Evolutionary conservation across 2,797 vertebrate genomes (phyloP).

Genomic region (Eulemur mongoz): DNA sequence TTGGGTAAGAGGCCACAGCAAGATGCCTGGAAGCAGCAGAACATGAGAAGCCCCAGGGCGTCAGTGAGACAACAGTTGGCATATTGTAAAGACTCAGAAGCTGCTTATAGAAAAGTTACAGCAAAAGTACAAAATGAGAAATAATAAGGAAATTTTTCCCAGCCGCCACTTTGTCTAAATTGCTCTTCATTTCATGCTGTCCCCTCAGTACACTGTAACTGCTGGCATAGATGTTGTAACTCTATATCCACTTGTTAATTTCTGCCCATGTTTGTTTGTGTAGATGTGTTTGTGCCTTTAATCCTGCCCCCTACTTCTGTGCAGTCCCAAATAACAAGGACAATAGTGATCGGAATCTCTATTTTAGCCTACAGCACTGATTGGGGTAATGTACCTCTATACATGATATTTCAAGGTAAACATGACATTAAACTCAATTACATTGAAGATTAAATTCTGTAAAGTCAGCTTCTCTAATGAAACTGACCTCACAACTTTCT

Average conservation of each 20-base stretch:
- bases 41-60: background rate
- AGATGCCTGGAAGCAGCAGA: background rate
- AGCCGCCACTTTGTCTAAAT: background rate
- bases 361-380: background rate
- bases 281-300: background rate
- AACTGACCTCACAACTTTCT: background rate
- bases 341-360: background rate
- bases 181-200: background rate
- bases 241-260: background rate
- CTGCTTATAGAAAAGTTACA: background rate
- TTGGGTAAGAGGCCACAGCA: background rate
- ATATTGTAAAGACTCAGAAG: background rate
- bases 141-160: background rate
- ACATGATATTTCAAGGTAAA: conserved; percentile 31
- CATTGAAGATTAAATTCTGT: conserved; percentile 19
- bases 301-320: background rate
- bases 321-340: background rate
- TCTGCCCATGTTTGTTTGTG: background rate
- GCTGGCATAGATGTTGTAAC: background rate
- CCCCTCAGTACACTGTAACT: background rate
- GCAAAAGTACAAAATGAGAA: background rate
- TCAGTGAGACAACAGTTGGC: background rate
- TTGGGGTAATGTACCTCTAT: background rate
- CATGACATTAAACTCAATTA: conserved; percentile 50
- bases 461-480: conserved; percentile 38